These are phyloP conservation scores for Drosophila fulvimacula DNA, from an alignment of 2,888 invertebrate species.

Conservation along the genomic window DNA sequence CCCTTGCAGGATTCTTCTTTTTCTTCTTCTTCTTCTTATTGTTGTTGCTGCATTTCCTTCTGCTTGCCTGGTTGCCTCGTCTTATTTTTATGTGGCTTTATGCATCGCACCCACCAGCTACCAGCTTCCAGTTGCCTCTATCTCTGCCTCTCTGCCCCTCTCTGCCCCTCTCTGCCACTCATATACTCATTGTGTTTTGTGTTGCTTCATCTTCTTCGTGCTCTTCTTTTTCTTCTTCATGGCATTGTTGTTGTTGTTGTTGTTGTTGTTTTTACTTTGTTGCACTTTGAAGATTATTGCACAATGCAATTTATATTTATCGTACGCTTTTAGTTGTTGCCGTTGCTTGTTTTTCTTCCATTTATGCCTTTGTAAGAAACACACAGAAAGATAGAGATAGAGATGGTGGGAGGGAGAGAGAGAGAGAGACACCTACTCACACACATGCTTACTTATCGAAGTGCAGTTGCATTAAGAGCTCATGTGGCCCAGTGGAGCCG, in stretches of 20 bases:
- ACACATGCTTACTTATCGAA: constrained; percentile 9
- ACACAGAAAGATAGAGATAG: constrained; percentile 17
- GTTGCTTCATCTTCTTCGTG: constrained; percentile 11
- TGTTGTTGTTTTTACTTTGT: constrained; percentile 72
- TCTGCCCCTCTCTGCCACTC: neutral
- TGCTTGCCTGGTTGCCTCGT: constrained; percentile 27
- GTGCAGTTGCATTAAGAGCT: constrained; percentile 7
- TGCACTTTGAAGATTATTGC: constrained; percentile 80
- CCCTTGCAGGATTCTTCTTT: constrained; percentile 6
- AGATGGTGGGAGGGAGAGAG: neutral
- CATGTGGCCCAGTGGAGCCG: constrained; percentile 32
- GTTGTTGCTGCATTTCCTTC: constrained; percentile 28
- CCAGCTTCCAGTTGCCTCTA: neutral
- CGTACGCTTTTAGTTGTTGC: constrained; percentile 72
- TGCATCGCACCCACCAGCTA: constrained; percentile 27
- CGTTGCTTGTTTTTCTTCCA: constrained; percentile 72
- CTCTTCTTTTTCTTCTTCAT: constrained; percentile 12
- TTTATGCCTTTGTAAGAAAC: constrained; percentile 61
- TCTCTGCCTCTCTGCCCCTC: neutral
- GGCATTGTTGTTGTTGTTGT: constrained; percentile 29
- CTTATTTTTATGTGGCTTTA: constrained; percentile 69
- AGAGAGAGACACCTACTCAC: constrained; percentile 7
- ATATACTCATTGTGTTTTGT: constrained; percentile 48
- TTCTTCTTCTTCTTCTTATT: neutral
- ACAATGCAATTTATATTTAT: constrained; percentile 81